These are phyloP conservation scores for Tyrannus savana DNA, from an alignment of 2,113 vertebrate species.

Conservation along the genomic window DNA sequence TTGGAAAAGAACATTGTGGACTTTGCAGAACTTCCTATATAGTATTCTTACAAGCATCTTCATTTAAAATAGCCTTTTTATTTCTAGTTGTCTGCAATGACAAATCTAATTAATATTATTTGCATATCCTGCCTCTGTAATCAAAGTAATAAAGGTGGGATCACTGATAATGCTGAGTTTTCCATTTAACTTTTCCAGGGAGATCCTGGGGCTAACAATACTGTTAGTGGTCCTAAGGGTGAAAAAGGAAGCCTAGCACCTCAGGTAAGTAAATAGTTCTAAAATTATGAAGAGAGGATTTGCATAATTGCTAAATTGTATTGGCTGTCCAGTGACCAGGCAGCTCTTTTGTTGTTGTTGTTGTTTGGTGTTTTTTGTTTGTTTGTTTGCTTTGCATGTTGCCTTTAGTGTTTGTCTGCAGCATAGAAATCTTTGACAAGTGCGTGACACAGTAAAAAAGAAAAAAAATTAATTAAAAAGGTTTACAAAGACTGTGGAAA, in stretches of 20 bases:
- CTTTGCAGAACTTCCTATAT: neutral
- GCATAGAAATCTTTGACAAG: neutral
- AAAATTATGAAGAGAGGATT: neutral
- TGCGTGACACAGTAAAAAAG: neutral
- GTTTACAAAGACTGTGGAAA: neutral
- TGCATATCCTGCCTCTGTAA: neutral
- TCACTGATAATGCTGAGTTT: neutral
- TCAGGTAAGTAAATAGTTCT: constrained; percentile 66
- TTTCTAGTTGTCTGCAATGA: neutral
- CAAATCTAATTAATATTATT: neutral
- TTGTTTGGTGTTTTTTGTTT: neutral
- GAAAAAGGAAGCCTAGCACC: constrained; percentile 74
- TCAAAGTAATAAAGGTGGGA: neutral
- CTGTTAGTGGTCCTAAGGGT: constrained; percentile 75
- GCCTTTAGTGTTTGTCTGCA: neutral
- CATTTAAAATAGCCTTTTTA: neutral
- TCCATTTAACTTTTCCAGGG: constrained; percentile 73
- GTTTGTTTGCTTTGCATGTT: neutral
- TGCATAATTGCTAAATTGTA: neutral
- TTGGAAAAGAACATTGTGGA: neutral
- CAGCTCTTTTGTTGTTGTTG: neutral
- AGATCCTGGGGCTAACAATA: constrained; percentile 74
- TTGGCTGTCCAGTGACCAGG: neutral
- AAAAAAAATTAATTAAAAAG: neutral
- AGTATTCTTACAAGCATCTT: neutral